Percentiles rank a stretch among this genome's conserved stretches.
Conservation (phyloP, 2,797 vertebrate species). For the Babyrousa celebensis region DNA sequence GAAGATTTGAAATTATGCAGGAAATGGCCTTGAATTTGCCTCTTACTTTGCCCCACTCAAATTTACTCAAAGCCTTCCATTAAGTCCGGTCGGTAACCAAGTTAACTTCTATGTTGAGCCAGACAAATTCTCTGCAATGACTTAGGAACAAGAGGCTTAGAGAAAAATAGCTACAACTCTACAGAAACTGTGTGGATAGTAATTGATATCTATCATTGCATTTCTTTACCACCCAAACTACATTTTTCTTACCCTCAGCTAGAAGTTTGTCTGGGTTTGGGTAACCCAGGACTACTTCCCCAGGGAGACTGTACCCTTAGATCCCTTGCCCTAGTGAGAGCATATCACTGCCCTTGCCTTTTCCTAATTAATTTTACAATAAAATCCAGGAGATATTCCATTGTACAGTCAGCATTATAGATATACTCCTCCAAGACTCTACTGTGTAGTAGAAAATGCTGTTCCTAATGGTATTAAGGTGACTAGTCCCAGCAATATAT, state of each 20-base stretch:
- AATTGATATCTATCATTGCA: neutral
- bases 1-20: neutral
- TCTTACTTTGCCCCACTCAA: neutral
- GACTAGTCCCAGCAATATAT: neutral
- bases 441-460: neutral
- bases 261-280: neutral
- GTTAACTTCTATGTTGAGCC: neutral
- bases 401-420: neutral
- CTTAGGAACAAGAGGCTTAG: neutral
- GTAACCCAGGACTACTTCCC: neutral
- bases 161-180: neutral
- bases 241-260: neutral
- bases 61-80: neutral
- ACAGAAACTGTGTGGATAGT: neutral
- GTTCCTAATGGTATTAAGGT: neutral
- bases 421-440: neutral
- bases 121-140: neutral
- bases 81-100: neutral
- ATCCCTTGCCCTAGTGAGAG: neutral
- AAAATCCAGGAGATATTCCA: neutral
- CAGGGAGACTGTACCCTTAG: neutral
- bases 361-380: neutral
- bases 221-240: neutral
- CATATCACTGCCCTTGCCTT: too few species aligned
- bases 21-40: neutral